Percentiles rank a stretch among this genome's conserved stretches.
phyloP scores from a whole-genome alignment of 2,113 vertebrate species.

The Taxidea taxus region DNA sequence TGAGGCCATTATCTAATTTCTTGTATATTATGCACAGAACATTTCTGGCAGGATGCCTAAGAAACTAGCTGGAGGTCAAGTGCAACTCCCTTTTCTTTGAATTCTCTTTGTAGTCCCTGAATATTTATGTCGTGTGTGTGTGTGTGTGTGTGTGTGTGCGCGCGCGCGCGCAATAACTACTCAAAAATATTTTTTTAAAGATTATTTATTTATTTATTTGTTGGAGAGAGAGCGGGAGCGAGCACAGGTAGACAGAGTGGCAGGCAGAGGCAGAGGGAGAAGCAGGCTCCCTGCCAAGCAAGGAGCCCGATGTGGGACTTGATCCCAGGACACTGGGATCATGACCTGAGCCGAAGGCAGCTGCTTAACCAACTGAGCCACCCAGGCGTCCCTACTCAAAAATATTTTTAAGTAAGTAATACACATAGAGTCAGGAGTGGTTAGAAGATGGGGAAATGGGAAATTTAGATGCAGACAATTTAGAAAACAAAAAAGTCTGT shows the following conservation, averaged over 20 bases:
- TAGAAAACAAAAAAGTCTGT: background rate
- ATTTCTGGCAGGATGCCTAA: background rate
- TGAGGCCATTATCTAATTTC: background rate
- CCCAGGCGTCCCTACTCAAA: too few relatives aligned
- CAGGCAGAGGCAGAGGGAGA: too few relatives aligned
- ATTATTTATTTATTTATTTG: too few relatives aligned
- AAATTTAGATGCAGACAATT: background rate
- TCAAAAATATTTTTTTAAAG: constrained; percentile 25
- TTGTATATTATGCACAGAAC: background rate
- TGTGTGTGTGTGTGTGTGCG: background rate
- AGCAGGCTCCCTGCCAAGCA: too few relatives aligned
- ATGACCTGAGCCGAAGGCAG: too few relatives aligned
- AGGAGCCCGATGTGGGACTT: too few relatives aligned
- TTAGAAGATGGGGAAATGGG: background rate
- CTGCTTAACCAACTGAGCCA: too few relatives aligned
- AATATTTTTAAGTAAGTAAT: constrained; percentile 14
- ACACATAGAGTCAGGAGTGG: background rate
- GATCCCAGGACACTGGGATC: too few relatives aligned
- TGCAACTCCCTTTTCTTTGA: constrained; percentile 7
- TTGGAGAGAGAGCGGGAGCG: too few relatives aligned
- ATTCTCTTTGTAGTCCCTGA: background rate
- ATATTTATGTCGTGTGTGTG: background rate
- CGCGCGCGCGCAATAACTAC: background rate
- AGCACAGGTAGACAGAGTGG: too few relatives aligned
- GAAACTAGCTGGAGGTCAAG: background rate